Conservation (phyloP, 2,888 invertebrate species). For the Ypsolopha scabrella region DNA sequence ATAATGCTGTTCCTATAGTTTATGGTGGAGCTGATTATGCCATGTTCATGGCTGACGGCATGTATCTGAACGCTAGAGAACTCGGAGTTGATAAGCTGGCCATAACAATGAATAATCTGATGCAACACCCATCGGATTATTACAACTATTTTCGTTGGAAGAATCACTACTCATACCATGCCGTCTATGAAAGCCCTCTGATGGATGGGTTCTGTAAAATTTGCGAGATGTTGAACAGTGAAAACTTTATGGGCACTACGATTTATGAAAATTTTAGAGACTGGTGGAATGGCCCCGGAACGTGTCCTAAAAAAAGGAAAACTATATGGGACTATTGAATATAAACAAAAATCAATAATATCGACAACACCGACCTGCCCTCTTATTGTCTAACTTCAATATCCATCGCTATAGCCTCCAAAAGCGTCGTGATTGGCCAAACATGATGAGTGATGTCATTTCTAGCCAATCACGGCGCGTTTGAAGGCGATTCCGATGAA, state of each 20-base stretch:
- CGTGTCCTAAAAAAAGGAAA: slow-evolving; percentile 5
- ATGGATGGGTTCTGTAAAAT: slow-evolving; percentile 23
- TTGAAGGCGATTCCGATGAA: no score
- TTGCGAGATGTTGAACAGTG: slow-evolving; percentile 19
- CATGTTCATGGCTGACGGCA: slow-evolving; percentile 27
- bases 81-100: slow-evolving; percentile 15
- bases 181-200: slow-evolving; percentile 13
- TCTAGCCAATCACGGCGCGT: no score
- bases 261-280: slow-evolving; percentile 15
- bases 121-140: slow-evolving; percentile 20
- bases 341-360: no score
- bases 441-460: no score
- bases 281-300: slow-evolving; percentile 13
- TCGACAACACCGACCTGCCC: no score
- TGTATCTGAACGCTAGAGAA: slow-evolving; percentile 22
- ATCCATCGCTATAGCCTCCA: no score
- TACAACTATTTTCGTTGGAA: slow-evolving; percentile 26
- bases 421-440: no score
- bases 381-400: no score
- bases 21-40: slow-evolving; percentile 46
- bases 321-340: no score
- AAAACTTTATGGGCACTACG: slow-evolving; percentile 13
- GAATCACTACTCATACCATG: slow-evolving; percentile 25
- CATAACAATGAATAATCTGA: slow-evolving; percentile 19
- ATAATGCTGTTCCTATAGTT: slow-evolving; percentile 38